phyloP scores from a whole-genome alignment of 2,888 invertebrate genomes.

The Torymus texanus region DNA sequence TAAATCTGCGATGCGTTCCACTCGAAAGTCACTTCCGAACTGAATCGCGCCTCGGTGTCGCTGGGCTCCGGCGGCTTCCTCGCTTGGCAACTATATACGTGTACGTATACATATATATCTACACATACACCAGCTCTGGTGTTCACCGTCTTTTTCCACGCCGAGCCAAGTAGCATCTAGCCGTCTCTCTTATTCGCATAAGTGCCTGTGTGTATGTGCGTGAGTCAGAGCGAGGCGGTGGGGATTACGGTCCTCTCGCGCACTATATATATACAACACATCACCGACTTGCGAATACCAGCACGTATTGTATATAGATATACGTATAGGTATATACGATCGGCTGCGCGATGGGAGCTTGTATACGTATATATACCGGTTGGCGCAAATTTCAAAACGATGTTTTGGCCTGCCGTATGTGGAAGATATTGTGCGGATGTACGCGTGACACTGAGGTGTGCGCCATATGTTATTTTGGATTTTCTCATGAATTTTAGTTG shows the following conservation, averaged over 20 bases:
- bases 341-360: background rate
- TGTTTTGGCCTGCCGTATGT: too few species aligned
- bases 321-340: background rate
- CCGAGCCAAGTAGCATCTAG: background rate
- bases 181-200: background rate
- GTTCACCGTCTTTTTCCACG: slow-evolving; percentile 6
- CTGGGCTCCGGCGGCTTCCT: background rate
- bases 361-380: too few species aligned
- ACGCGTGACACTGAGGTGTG: too few species aligned
- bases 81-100: background rate
- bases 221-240: background rate
- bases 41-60: slow-evolving; percentile 1
- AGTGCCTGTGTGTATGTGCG: background rate
- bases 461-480: too few species aligned
- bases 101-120: too few species aligned
- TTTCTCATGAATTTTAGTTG: too few species aligned
- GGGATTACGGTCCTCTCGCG: background rate
- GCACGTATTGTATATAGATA: background rate
- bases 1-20: background rate
- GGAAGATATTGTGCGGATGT: too few species aligned
- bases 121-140: too few species aligned
- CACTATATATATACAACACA: background rate
- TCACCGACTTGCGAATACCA: slow-evolving; percentile 9
- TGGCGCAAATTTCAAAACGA: too few species aligned
- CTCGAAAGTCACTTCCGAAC: slow-evolving; percentile 32